Evolutionary conservation across 1,140 invertebrate genomes (phyloP).

Genomic region (Protaetia brevitarsis): DNA sequence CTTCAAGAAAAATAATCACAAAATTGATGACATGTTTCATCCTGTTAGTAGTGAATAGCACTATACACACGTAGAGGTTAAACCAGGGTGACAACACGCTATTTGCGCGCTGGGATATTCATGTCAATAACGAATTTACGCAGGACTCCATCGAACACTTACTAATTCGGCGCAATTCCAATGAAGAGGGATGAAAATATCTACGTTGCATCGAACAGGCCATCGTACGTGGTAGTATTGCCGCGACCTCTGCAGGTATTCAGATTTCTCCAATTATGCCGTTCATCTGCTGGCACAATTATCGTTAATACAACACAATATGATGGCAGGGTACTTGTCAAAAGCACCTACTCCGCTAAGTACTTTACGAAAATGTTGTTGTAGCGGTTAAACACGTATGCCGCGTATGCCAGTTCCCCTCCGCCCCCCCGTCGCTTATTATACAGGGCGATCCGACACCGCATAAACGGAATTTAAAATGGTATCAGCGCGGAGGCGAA

Average conservation of each 20-base stretch:
- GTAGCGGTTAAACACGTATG: neutral
- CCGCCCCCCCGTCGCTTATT: neutral
- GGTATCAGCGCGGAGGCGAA: neutral
- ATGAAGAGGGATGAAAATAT: constrained; percentile 16
- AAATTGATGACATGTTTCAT: too few relatives aligned
- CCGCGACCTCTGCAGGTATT: neutral
- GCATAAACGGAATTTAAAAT: neutral
- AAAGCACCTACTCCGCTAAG: neutral
- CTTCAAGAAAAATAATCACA: too few relatives aligned
- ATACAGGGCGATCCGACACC: neutral
- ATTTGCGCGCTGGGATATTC: too few relatives aligned
- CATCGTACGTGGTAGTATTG: neutral
- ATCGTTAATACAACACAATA: constrained; percentile 11
- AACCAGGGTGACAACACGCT: too few relatives aligned
- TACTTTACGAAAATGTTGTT: neutral
- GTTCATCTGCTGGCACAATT: constrained; percentile 17
- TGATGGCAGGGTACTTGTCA: neutral
- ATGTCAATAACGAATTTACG: constrained; percentile 10
- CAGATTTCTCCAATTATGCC: constrained; percentile 17
- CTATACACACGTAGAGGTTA: too few relatives aligned
- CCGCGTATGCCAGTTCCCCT: neutral
- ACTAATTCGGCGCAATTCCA: constrained; percentile 23
- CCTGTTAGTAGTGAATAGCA: too few relatives aligned
- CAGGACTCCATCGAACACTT: constrained; percentile 7
- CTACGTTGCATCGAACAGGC: neutral